Percentiles rank a stretch among this genome's conserved stretches.
phyloP scores from a whole-genome alignment of 2,797 vertebrate species.

The Cottoperca gobio region DNA sequence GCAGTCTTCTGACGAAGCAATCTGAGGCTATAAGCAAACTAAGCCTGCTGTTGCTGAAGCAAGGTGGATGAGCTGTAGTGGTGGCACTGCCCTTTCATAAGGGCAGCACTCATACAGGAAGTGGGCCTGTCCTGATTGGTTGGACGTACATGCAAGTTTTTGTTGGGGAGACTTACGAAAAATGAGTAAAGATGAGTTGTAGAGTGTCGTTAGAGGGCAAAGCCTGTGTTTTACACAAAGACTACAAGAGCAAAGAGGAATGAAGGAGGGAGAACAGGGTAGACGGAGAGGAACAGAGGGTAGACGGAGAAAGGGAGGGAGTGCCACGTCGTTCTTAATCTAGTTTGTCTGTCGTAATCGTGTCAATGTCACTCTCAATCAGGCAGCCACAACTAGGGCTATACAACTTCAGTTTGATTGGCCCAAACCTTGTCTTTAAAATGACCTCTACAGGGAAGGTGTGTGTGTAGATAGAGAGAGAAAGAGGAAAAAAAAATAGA shows the following conservation, averaged over 20 bases:
- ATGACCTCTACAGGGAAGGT: conserved; percentile 80
- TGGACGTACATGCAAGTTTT: conserved; percentile 3
- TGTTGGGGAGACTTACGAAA: neutral
- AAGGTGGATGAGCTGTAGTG: neutral
- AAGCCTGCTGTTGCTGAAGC: conserved; percentile 1
- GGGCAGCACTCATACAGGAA: neutral
- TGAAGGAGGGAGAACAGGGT: conserved; percentile 60
- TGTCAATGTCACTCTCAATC: conserved; percentile 92
- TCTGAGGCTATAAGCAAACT: neutral
- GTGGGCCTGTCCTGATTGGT: neutral
- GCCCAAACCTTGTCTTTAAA: conserved; percentile 82
- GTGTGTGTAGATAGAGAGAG: conserved; percentile 51
- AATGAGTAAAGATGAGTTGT: conserved; percentile 33
- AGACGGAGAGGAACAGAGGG: conserved; percentile 74
- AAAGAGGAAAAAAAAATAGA: conserved; percentile 20
- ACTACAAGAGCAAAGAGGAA: conserved; percentile 62
- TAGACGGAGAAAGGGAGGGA: conserved; percentile 73
- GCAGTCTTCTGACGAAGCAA: neutral
- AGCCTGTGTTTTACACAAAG: conserved; percentile 53
- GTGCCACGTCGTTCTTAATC: conserved; percentile 87
- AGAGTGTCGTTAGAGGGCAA: conserved; percentile 51
- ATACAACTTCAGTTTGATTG: conserved; percentile 87
- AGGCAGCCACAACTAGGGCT: conserved; percentile 86
- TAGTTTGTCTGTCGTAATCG: conserved; percentile 88
- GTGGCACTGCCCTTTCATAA: neutral